These are phyloP conservation scores for Musca domestica DNA, from an alignment of 1,140 invertebrate genomes.

Conservation along the genomic window DNA sequence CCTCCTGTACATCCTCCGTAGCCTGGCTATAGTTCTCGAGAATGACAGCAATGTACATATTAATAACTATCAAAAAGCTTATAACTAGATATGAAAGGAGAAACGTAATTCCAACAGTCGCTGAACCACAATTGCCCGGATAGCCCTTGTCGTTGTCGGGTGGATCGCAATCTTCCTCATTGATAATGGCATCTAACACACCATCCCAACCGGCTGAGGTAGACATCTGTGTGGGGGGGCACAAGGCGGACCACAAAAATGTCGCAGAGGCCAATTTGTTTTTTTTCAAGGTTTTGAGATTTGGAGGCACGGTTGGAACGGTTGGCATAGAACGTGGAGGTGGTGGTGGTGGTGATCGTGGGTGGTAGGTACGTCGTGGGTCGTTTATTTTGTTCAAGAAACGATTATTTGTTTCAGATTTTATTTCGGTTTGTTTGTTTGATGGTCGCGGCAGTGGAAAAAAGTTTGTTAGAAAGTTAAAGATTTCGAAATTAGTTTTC, in stretches of 20 bases:
- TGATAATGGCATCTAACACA: conserved; percentile 93
- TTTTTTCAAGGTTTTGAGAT: too few species aligned
- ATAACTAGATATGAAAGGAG: conserved; percentile 95
- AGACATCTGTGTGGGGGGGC: conserved; percentile 75
- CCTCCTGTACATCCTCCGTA: conserved; percentile 97
- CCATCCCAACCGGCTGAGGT: conserved; percentile 97
- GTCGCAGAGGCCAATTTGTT: too few species aligned
- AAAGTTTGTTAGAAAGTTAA: conserved; percentile 13
- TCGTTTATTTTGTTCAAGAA: not conserved
- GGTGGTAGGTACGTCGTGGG: too few species aligned
- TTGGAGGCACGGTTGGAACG: too few species aligned
- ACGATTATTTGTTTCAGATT: not conserved
- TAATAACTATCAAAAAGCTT: conserved; percentile 97
- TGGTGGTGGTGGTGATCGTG: too few species aligned
- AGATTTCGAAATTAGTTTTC: conserved; percentile 16
- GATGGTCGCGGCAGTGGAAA: conserved; percentile 14
- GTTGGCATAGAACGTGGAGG: too few species aligned
- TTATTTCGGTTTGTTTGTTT: not conserved
- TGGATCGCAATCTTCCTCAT: conserved; percentile 87
- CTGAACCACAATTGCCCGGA: conserved; percentile 88
- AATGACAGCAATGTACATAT: conserved; percentile 99
- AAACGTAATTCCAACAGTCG: conserved; percentile 90
- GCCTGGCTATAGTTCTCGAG: conserved; percentile 98
- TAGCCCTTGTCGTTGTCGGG: conserved; percentile 83
- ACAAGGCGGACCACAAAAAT: too few species aligned